phyloP scores from a whole-genome alignment of 2,888 invertebrate genomes.

The Heteromurus nitidus region DNA sequence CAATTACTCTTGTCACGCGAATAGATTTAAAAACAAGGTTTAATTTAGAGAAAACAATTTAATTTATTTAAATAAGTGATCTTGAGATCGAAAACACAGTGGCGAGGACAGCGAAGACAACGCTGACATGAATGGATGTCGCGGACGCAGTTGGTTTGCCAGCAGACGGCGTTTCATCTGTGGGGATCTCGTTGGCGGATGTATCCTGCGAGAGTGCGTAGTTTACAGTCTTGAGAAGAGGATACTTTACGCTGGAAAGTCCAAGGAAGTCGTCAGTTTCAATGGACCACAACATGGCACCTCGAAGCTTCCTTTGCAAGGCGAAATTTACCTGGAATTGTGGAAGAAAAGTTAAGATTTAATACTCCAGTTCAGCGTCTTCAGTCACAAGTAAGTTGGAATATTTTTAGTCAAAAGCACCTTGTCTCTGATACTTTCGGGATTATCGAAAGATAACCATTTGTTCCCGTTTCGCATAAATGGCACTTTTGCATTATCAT shows the following conservation, averaged over 20 bases:
- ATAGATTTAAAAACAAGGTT: too few relatives aligned
- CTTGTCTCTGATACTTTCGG: conserved; percentile 84
- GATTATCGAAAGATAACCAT: conserved; percentile 86
- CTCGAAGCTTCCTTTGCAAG: conserved; percentile 38
- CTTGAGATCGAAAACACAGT: background rate
- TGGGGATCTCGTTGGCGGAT: conserved; percentile 45
- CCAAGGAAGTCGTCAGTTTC: conserved; percentile 65
- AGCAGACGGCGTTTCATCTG: conserved; percentile 30
- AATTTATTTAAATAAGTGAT: too few relatives aligned
- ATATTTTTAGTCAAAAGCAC: conserved; percentile 75
- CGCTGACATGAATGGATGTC: background rate
- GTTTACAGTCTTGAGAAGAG: conserved; percentile 53
- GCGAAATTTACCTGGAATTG: conserved; percentile 35
- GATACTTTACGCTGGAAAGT: conserved; percentile 43
- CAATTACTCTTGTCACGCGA: too few relatives aligned
- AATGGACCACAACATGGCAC: conserved; percentile 62
- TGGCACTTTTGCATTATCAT: conserved; percentile 80
- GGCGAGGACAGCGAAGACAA: background rate
- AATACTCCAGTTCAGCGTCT: conserved; percentile 38
- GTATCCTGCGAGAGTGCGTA: conserved; percentile 29
- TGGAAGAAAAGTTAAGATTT: background rate
- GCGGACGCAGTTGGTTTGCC: conserved; percentile 38
- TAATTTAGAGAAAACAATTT: too few relatives aligned
- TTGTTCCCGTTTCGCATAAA: conserved; percentile 80
- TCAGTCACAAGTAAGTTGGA: background rate